Evolutionary conservation across 1,140 invertebrate genomes (phyloP), one percentile per base, ranked within the genome.

Genomic region (Zaprionus africanus): DNA sequence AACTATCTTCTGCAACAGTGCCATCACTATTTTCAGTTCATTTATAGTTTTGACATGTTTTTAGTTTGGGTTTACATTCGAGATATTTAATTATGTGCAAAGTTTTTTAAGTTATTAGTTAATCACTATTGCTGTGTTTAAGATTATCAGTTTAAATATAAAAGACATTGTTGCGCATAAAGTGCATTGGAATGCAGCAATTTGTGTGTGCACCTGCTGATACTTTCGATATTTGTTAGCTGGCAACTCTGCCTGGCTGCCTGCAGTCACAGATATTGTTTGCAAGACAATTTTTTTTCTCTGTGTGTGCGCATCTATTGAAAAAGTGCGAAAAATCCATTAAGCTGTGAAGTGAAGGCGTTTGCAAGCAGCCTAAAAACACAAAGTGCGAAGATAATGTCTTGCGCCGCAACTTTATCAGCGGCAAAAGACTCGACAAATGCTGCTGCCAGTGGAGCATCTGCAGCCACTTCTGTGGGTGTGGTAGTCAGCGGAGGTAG

Each of bases 381-480:
- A 22, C 4, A 58, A 49, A 60, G 56, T 51, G 49, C 59, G 24
- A 49, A 46, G 54, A 86, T 81, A 77, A 92, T 92, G 91, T 92
- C 91, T 60, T 92, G 91, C 71, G 82, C 91, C 67, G 79, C 91
- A 75, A 74, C 78, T n/a, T 65, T 92, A 57, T 53, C 82, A 67
- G 65, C 79, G 65, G 83, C 82, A 41, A 92, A 92, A 78, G 91
- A 92, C 72, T 75, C 85, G 60, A 81, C 87, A 58, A 92, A 88
- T 66, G 79, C 87, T 13, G 75, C 78, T 67, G 85, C 78, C 38
- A 84, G 64, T 71, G 84, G 74, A 65, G 85, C 72, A 31, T 61
- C 64, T 54, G 60, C 82, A 63, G 74, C 58, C 59, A 81, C 73
- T 24, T 73, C 81, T 53, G 88, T 90, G 78, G 81, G 81, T 73